Percentiles rank a stretch among this genome's conserved stretches.
phyloP scores from a whole-genome alignment of 1,140 invertebrate species.

The Centruroides vittatus region DNA sequence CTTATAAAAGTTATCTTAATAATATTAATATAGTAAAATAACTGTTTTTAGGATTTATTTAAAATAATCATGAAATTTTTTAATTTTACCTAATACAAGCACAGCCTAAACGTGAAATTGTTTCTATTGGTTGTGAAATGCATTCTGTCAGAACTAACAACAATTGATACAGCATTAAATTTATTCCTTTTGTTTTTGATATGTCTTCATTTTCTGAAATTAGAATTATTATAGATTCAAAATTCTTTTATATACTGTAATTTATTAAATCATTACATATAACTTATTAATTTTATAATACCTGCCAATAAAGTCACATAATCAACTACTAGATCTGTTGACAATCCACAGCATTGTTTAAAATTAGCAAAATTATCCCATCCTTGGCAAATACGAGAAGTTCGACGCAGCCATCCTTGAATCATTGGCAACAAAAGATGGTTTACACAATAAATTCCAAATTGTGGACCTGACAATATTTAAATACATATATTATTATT shows the following conservation, averaged over 20 bases:
- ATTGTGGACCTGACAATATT: constrained; percentile 48
- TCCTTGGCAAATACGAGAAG: constrained; percentile 34
- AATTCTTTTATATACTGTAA: no score
- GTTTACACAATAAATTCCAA: constrained; percentile 78
- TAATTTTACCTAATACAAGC: constrained; percentile 57
- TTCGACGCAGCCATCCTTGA: constrained; percentile 71
- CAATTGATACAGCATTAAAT: constrained; percentile 69
- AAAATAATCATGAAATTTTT: no score
- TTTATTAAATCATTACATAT: no score
- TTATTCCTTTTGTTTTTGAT: constrained; percentile 30
- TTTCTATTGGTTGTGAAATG: constrained; percentile 71
- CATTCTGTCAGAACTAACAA: constrained; percentile 79
- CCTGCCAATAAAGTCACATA: no score
- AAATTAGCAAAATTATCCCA: constrained; percentile 44
- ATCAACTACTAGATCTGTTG: constrained; percentile 77
- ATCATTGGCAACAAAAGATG: constrained; percentile 74
- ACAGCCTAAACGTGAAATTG: constrained; percentile 74
- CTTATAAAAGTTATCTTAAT: no score
- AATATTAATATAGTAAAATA: no score
- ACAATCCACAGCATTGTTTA: constrained; percentile 81
- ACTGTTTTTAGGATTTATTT: no score
- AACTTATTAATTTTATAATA: no score
- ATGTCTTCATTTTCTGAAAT: background rate
- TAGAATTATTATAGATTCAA: no score
- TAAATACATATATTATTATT: background rate